Evolutionary conservation across 2,888 invertebrate species (phyloP), one percentile per base, ranked within the genome.

Genomic region (Acrocyrtus sp.): DNA sequence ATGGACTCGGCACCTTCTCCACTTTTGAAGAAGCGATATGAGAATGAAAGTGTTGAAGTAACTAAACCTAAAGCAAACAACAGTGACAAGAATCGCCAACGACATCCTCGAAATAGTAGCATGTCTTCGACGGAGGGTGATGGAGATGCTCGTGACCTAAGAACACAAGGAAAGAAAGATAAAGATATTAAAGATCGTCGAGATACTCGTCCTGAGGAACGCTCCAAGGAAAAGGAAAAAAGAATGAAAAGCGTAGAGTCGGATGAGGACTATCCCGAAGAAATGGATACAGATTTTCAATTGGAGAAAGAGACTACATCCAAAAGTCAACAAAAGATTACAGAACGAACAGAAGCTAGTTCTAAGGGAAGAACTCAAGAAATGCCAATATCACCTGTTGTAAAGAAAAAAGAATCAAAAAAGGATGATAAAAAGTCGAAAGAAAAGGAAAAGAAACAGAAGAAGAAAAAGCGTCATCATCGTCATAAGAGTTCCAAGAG

Each of bases 181-280:
- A 65, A 34, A 66, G 26, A 29, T 65, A 61, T 21, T 72, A 65
- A 57, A 69, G 58, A 6, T 61, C 68, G 26, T 47, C 66, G 86
- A 29, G 85, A 83, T 0, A 85, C 85, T 2, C 88, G 88, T 79
- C 88, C 88, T 75, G 88, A 88, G 80, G 87, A 29, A 22, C 65
- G 70, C 0, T 34, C 39, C 15, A 69, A n/a, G n/a, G n/a, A n/a
- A n/a, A 66, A 1, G 41, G 60, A 19, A 43, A 5, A 21, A 60
- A 50, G 22, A 66, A 66, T 15, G 65, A 58, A 17, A 60, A 66
- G 24, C 15, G 12, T 1, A 45, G 72, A 72, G 19, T 75, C 73
- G 0, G 72, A 72, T 45, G 75, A 73, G n/a, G 69, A 70, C 26
- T 63, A 47, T 39, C 5, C 61, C 12, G 72, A 75, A 45, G 78